Evolutionary conservation across 2,888 invertebrate species (phyloP).

Genomic region (Drosophila meridiana): DNA sequence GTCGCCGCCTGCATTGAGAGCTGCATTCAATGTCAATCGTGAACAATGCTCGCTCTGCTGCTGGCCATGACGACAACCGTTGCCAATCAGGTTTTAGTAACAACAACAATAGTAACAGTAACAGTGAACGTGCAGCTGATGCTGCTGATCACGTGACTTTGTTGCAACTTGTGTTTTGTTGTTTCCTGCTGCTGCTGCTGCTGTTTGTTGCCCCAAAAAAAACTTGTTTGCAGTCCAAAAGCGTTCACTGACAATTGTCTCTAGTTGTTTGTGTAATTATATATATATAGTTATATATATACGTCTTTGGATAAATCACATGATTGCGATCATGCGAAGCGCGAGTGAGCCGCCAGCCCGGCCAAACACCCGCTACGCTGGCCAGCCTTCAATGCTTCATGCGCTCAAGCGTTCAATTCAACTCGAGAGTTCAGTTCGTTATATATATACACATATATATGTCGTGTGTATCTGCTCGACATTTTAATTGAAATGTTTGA

Average conservation of each 20-base stretch:
- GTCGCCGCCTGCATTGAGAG: slow-evolving; percentile 41
- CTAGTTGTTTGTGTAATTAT: not conserved
- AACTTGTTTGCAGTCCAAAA: slow-evolving; percentile 53
- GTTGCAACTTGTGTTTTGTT: slow-evolving; percentile 48
- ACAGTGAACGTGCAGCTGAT: slow-evolving; percentile 48
- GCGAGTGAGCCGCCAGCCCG: slow-evolving; percentile 39
- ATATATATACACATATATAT: slow-evolving; percentile 4
- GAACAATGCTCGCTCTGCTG: slow-evolving; percentile 10
- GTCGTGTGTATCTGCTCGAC: slow-evolving; percentile 33
- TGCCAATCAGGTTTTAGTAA: slow-evolving; percentile 41
- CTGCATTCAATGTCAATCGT: slow-evolving; percentile 71
- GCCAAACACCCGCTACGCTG: slow-evolving; percentile 11
- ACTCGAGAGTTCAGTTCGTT: slow-evolving; percentile 52
- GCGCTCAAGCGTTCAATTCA: slow-evolving; percentile 57
- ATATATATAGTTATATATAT: slow-evolving; percentile 4
- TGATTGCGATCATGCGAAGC: slow-evolving; percentile 70
- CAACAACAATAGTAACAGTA: not conserved
- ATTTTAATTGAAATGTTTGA: slow-evolving; percentile 78
- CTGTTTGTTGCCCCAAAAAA: slow-evolving; percentile 33
- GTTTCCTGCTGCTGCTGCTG: slow-evolving; percentile 38
- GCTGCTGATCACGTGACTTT: slow-evolving; percentile 70
- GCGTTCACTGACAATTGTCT: slow-evolving; percentile 30
- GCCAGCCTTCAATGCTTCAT: slow-evolving; percentile 13
- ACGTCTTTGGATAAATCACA: slow-evolving; percentile 61
- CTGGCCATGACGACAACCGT: slow-evolving; percentile 43